Evolutionary conservation across 2,888 invertebrate species (phyloP).

Genomic region (Thyatira batis): DNA sequence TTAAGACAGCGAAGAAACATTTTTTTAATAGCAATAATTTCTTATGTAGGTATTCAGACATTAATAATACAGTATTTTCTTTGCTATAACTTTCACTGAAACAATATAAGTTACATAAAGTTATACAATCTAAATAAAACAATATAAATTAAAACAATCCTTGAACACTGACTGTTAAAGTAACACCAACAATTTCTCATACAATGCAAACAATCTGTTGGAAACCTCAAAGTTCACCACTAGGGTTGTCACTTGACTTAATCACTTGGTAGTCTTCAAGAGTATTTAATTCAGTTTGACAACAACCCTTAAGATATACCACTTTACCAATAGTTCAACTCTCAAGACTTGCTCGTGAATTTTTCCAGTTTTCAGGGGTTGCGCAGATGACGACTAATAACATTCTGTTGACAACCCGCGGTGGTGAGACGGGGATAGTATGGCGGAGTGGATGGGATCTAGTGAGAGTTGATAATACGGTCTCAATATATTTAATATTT

Average conservation of each 20-base stretch:
- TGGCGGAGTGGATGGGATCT: constrained; percentile 6
- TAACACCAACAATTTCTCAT: background rate
- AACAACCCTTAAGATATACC: constrained; percentile 14
- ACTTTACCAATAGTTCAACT: constrained; percentile 25
- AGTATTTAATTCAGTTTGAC: constrained; percentile 11
- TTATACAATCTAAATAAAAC: too few species aligned
- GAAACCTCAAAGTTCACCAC: background rate
- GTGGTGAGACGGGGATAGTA: constrained; percentile 55
- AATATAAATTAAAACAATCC: background rate
- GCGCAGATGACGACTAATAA: constrained; percentile 66
- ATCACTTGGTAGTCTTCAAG: background rate
- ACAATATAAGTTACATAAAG: too few species aligned
- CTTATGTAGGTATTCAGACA: too few species aligned
- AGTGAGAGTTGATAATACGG: constrained; percentile 36
- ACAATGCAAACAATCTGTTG: background rate
- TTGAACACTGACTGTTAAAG: background rate
- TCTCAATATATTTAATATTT: too few species aligned
- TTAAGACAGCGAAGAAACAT: too few species aligned
- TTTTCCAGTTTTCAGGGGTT: constrained; percentile 35
- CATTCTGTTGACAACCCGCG: constrained; percentile 69
- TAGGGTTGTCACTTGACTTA: background rate
- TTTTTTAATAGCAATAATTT: too few species aligned
- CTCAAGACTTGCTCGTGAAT: constrained; percentile 23
- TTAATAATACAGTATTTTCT: too few species aligned
- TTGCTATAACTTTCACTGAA: too few species aligned